Percentiles rank a stretch among this genome's conserved stretches.
Evolutionary conservation across 2,888 invertebrate genomes (phyloP).

Genomic region (Drosophila flavopinicola): DNA sequence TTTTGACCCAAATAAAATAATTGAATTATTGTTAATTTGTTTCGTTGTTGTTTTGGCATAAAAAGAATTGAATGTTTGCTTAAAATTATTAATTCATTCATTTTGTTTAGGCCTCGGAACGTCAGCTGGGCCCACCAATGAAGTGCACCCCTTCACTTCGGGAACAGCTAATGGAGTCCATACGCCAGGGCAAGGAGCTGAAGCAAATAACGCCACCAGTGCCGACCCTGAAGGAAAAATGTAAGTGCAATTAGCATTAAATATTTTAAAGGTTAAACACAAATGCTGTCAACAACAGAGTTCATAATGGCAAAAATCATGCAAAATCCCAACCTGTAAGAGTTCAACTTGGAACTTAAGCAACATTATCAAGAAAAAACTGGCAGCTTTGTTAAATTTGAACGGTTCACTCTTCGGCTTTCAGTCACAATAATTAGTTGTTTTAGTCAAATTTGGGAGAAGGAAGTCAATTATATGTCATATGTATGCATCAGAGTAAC

Average conservation of each 20-base stretch:
- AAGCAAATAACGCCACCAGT: constrained; percentile 85
- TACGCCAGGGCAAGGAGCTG: constrained; percentile 90
- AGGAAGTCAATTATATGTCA: neutral
- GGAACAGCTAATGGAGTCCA: constrained; percentile 94
- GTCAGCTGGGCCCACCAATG: constrained; percentile 91
- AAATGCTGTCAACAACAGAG: neutral
- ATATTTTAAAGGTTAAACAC: neutral
- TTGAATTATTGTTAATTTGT: neutral
- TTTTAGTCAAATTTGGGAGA: neutral
- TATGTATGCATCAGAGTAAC: neutral
- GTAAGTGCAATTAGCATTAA: constrained; percentile 84
- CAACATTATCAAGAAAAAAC: neutral
- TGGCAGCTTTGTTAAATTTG: neutral
- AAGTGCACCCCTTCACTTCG: constrained; percentile 90
- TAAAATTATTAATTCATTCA: neutral
- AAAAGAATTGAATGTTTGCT: neutral
- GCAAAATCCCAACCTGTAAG: neutral
- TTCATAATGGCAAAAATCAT: neutral
- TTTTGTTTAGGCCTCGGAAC: constrained; percentile 89
- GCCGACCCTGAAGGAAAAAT: constrained; percentile 85
- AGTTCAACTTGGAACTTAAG: constrained; percentile 1
- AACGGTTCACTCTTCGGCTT: neutral
- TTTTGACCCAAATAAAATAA: constrained; percentile 5
- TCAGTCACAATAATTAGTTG: neutral
- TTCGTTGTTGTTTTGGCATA: neutral